Base-by-base conservation (phyloP, 2,797 vertebrate genomes). In the Eleutherodactylus coqui region DNA sequence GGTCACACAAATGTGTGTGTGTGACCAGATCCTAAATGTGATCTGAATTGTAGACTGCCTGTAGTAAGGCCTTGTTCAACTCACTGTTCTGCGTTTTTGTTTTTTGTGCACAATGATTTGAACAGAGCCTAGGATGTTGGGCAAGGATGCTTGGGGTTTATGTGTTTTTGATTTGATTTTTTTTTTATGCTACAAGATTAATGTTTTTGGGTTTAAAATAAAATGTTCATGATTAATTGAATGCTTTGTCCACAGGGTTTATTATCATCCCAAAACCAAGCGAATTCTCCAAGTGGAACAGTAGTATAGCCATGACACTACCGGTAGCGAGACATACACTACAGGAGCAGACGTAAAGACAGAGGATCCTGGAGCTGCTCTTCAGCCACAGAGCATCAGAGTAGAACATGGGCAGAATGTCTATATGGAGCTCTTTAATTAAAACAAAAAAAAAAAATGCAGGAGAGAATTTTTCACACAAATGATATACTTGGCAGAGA, bases 201-300 rank as follows among this genome's bases (percentile, higher is more conserved):
- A 36, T 72, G 69, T 27, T n/a, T 10, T 43, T 72, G 17, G 67
- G 36, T 70, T n/a, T n/a, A n/a, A n/a, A n/a, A n/a, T 38, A 36
- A 24, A 38, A 4, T 5, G 92, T 87, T 75, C 93, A 93, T 93
- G 92, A 91, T 93, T 94, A 94, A 93, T 91, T 58, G 7, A 90
- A 91, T 92, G 93, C 96, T 97, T 96, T 95, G 96, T 96, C 97
- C 93, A 92, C 96, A 98, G 97, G 97, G 96, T 93, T 96, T 96
- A 94, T 94, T 96, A 95, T 96, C 97, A 92, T 95, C 97, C 94
- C 98, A 96, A 96, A 96, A 93, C 95, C 97, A 97, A 96, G 96
- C 97, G 96, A 96, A 95, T 95, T 96, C 97, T 95, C 96, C 97
- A 94, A 98, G 97, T 95, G 97, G 97, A 92, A 98, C 97, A 94